Conservation (phyloP, 2,113 vertebrate genomes). For the Choloepus hoffmanni region DNA sequence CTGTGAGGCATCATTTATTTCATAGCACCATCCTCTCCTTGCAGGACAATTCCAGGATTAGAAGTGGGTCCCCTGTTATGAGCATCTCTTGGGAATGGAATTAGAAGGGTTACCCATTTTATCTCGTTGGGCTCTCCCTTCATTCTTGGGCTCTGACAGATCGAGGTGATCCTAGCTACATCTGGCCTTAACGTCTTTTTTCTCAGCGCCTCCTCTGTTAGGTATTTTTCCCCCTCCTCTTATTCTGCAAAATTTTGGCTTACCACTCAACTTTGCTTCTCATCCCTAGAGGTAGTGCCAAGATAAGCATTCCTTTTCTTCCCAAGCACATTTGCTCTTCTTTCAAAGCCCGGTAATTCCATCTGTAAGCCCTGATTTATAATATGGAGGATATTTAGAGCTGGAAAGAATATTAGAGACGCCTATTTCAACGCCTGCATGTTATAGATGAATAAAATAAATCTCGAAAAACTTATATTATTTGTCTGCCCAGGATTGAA, state of each 20-base stretch:
- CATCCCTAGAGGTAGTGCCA: too few relatives aligned
- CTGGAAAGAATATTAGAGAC: background rate
- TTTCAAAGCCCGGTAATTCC: background rate
- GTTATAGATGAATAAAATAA: background rate
- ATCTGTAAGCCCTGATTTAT: background rate
- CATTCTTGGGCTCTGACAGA: background rate
- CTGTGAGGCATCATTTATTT: constrained; percentile 28
- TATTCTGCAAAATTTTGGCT: background rate
- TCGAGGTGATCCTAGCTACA: background rate
- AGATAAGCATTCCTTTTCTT: background rate
- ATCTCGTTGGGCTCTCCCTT: background rate
- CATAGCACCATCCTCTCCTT: background rate
- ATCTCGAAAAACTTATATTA: background rate
- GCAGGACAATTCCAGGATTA: background rate
- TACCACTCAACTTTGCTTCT: background rate
- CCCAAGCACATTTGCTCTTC: background rate
- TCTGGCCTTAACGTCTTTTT: background rate
- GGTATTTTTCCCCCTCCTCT: background rate
- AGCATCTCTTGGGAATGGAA: background rate
- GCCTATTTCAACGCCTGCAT: background rate
- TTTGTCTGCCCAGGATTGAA: background rate
- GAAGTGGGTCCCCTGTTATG: background rate
- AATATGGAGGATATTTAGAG: background rate
- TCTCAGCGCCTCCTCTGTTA: background rate
- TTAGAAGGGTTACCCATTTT: background rate